Evolutionary conservation across 2,797 vertebrate species (phyloP).

Genomic region (Oreonectes daqikongensis): DNA sequence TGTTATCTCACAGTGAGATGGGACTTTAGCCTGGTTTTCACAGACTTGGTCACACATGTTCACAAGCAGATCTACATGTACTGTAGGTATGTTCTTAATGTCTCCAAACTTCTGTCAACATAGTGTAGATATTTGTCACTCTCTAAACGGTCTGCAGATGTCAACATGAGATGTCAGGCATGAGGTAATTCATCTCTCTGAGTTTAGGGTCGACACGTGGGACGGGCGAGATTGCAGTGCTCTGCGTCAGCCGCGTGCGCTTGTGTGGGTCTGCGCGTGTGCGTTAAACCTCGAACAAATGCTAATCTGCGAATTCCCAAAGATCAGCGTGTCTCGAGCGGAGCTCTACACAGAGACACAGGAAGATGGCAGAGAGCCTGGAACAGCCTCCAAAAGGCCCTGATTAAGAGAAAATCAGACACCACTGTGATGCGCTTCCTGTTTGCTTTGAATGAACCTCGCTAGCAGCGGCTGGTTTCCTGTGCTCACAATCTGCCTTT

Average conservation of each 20-base stretch:
- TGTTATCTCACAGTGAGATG: too few species aligned
- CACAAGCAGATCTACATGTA: too few species aligned
- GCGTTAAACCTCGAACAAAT: conserved; percentile 70
- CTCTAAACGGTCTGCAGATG: conserved; percentile 36
- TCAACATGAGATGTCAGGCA: conserved; percentile 52
- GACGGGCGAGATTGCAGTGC: conserved; percentile 44
- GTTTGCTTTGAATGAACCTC: conserved; percentile 57
- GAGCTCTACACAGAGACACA: conserved; percentile 67
- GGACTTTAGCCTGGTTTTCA: too few species aligned
- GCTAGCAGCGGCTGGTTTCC: conserved; percentile 51
- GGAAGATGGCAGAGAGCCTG: conserved; percentile 65
- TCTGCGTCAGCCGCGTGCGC: conserved; percentile 1
- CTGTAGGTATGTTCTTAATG: too few species aligned
- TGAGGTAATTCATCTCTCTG: conserved; percentile 57
- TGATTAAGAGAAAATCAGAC: conserved; percentile 66
- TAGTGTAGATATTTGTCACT: too few species aligned
- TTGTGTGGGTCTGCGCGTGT: not conserved
- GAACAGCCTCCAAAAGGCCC: conserved; percentile 62
- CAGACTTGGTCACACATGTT: too few species aligned
- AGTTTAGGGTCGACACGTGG: conserved; percentile 24
- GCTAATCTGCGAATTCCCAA: conserved; percentile 76
- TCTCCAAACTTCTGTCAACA: too few species aligned
- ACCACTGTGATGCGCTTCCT: conserved; percentile 51
- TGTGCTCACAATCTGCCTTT: conserved; percentile 47
- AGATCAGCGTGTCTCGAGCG: conserved; percentile 72